Evolutionary conservation across 23 tunicate genomes (phyloP).

Genomic region (Aplidium turbinatum): DNA sequence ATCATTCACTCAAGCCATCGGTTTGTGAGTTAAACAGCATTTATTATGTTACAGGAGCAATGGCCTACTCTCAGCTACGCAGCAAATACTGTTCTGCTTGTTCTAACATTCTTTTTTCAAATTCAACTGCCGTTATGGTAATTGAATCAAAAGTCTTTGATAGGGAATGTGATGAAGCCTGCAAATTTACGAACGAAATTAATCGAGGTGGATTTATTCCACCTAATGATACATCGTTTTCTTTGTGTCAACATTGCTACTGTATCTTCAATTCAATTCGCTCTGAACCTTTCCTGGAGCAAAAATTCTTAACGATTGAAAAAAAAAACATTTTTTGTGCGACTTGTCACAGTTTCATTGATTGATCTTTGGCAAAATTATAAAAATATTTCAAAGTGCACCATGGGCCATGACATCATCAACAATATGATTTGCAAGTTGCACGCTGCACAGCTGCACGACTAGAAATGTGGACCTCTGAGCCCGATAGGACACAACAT

Average conservation of each 20-base stretch:
- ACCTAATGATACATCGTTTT: conserved; percentile 23
- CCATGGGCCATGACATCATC: no score
- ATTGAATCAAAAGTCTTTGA: conserved; percentile 8
- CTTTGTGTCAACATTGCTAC: conserved; percentile 25
- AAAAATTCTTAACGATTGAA: conserved; percentile 2
- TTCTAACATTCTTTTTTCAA: conserved; percentile 11
- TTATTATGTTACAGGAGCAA: conserved; percentile 33
- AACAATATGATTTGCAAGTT: no score
- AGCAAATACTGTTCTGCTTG: conserved; percentile 15
- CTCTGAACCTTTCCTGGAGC: conserved; percentile 15
- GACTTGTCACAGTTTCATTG: conserved; percentile 10
- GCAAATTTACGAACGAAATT: conserved; percentile 23
- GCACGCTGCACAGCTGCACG: no score
- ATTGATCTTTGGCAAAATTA: conserved; percentile 19
- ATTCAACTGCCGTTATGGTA: conserved; percentile 5
- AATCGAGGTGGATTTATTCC: conserved; percentile 23
- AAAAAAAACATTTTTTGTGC: conserved; percentile 17
- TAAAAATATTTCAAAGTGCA: no score
- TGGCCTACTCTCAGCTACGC: conserved; percentile 24
- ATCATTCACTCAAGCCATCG: conserved; percentile 10
- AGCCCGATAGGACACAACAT: no score
- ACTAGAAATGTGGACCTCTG: no score
- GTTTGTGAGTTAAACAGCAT: conserved; percentile 13
- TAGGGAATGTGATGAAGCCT: conserved; percentile 7
- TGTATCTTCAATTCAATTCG: conserved; percentile 12